A percentile compares a stretch with the other conserved stretches of the same genome.
These are phyloP conservation scores for Diglossa brunneiventris DNA, from an alignment of 2,113 vertebrate species.

Conservation along the genomic window DNA sequence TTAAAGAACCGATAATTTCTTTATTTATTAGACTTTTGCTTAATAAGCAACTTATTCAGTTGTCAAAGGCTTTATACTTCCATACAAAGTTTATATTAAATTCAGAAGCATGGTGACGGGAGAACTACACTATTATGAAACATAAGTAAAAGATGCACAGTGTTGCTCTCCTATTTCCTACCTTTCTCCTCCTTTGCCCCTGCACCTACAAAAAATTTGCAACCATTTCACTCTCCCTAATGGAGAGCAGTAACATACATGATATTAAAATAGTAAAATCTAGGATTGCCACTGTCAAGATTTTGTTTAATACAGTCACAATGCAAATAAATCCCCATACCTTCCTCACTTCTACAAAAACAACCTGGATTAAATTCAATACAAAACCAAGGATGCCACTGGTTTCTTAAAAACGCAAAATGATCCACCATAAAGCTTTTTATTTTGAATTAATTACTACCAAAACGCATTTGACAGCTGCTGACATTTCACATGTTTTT, in stretches of 20 bases:
- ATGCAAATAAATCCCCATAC: neutral
- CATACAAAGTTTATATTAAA: neutral
- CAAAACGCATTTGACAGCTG: neutral
- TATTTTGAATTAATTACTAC: neutral
- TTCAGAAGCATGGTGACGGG: too few relatives aligned
- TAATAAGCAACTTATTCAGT: neutral
- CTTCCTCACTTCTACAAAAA: neutral
- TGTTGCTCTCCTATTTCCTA: neutral
- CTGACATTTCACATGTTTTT: neutral
- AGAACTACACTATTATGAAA: neutral
- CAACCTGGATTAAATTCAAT: neutral
- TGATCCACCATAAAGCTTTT: neutral
- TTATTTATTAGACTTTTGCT: neutral
- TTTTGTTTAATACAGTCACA: neutral
- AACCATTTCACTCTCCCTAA: neutral
- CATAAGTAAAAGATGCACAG: neutral
- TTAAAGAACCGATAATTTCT: neutral
- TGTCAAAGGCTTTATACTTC: neutral
- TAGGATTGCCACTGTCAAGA: neutral
- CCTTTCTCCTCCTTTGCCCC: accelerated
- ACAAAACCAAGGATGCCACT: neutral
- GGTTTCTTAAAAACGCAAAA: neutral
- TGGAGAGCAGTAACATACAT: neutral
- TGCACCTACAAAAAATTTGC: neutral
- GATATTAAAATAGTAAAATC: neutral